Percentiles rank a stretch among this genome's conserved stretches.
These are phyloP conservation scores for Cygnus atratus DNA, from an alignment of 2,113 vertebrate species.

Conservation along the genomic window DNA sequence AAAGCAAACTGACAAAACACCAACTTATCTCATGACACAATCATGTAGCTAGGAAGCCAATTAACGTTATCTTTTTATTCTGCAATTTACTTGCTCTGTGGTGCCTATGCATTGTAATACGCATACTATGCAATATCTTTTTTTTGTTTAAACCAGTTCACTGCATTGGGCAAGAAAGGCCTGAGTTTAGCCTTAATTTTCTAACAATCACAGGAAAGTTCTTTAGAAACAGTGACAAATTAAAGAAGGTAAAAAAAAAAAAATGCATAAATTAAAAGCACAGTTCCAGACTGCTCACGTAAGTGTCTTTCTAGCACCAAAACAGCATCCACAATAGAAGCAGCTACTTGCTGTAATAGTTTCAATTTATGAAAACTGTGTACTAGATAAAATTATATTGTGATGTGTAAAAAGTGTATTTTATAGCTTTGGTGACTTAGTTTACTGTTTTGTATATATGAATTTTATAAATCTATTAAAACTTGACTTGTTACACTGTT, in stretches of 20 bases:
- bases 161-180: constrained; percentile 29
- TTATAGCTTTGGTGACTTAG: constrained; percentile 63
- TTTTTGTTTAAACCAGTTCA: constrained; percentile 13
- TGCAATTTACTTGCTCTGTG: constrained; percentile 34
- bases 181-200: constrained; percentile 48
- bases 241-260: not conserved
- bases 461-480: constrained; percentile 78
- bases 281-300: constrained; percentile 31
- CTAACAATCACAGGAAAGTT: constrained; percentile 30
- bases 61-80: constrained; percentile 3
- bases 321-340: constrained; percentile 48
- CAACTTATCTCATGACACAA: not conserved
- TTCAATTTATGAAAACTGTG: constrained; percentile 58
- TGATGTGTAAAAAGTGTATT: constrained; percentile 70
- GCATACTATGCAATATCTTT: constrained; percentile 43
- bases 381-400: constrained; percentile 56
- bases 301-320: constrained; percentile 57
- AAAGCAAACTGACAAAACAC: constrained; percentile 25
- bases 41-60: constrained; percentile 44
- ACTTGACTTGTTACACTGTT: constrained; percentile 62
- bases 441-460: constrained; percentile 74
- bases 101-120: constrained; percentile 56
- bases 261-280: constrained; percentile 41
- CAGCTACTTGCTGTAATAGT: constrained; percentile 62
- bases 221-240: constrained; percentile 23